Evolutionary conservation across 2,797 vertebrate genomes (phyloP).

Genomic region (Sebastes oblongus): DNA sequence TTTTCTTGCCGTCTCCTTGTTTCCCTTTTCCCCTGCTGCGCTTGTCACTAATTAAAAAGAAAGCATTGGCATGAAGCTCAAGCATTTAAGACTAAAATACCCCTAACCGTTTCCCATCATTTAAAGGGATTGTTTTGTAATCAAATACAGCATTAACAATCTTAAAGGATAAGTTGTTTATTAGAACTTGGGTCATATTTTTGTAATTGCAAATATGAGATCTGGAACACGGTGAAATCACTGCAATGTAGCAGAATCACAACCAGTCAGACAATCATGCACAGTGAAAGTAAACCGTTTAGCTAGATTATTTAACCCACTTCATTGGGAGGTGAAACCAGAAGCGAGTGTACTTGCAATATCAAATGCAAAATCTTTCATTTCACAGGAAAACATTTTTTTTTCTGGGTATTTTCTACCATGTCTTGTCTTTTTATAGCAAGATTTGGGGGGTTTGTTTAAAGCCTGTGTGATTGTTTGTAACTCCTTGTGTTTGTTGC

Average conservation of each 20-base stretch:
- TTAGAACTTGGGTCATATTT: background rate
- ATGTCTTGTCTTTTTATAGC: background rate
- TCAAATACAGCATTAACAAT: background rate
- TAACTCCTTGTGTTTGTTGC: background rate
- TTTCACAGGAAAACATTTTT: background rate
- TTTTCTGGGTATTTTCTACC: background rate
- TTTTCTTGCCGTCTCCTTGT: background rate
- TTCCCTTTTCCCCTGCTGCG: background rate
- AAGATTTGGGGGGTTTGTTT: background rate
- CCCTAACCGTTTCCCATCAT: background rate
- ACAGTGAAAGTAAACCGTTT: background rate
- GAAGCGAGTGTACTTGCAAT: background rate
- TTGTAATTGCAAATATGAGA: background rate
- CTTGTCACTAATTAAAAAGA: conserved; percentile 37
- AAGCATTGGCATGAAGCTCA: background rate
- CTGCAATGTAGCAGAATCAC: too few relatives aligned
- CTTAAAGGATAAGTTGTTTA: background rate
- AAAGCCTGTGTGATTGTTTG: background rate
- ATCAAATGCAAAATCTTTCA: background rate
- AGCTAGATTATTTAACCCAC: background rate
- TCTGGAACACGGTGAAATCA: background rate
- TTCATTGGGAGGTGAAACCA: background rate
- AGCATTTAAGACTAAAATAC: background rate
- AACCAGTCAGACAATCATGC: background rate
- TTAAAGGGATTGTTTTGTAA: background rate